Evolutionary conservation across 1,140 invertebrate species (phyloP), one percentile per base, ranked within the genome.

Genomic region (Pteromalus puparum): DNA sequence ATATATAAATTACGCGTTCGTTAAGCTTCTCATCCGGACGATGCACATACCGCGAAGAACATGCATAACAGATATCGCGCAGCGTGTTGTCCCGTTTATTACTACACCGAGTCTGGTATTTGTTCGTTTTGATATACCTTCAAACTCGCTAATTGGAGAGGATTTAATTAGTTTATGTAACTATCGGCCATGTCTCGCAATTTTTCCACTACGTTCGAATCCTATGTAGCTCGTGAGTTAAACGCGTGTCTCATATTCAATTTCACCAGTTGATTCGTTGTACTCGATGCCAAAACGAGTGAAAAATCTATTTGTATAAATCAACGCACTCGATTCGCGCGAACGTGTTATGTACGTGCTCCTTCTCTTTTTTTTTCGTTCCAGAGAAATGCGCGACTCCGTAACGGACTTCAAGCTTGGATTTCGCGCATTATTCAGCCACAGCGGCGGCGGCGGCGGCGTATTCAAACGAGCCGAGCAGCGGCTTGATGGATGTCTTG

Each of bases 401-500:
- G 4, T 42, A 18, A 53, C 48, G 9, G 12, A 80, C 53, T 42
- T 61, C 10, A 18, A 3, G 6, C 61, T 79, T 68, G 61, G n/a
- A 72, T 72, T 73, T 81, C 24, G 34, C 38, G 24, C 38, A 81
- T 81, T 81, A 81, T 70, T 81, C 70, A 81, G 13, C 67, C 53
- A 21, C 53, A 10, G 9, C 10, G 0, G 6, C 2, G 18, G 4
- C 21, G 21, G 38, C n/a, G 6, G 46, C 34, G 79, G 38, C 21
- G 34, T 24, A 82, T 82, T 38, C 68, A 73, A 91, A 90, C 90
- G 89, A 89, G 88, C 6, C 3, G 21, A 21, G 53, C 18, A 61
- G 53, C 53, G 4, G 18, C 82, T 89, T 87, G 90, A 91, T 91
- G 87, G 87, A 88, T 89, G 81, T 68, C 81, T 70, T 85, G 77